phyloP scores from a whole-genome alignment of 2,888 invertebrate species.

The Magallana nippona region DNA sequence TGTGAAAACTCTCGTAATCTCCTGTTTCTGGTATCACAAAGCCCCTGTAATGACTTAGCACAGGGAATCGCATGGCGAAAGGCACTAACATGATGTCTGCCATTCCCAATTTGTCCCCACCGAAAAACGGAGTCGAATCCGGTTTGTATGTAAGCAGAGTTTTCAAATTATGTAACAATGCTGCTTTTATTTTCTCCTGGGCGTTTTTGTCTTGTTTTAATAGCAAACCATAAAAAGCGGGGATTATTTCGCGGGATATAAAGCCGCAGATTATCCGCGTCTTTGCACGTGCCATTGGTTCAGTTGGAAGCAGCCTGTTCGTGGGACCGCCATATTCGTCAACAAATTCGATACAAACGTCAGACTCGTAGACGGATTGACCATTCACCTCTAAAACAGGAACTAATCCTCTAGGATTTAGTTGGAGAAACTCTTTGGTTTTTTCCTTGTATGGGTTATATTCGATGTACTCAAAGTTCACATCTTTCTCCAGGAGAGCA shows the following conservation, averaged over 20 bases:
- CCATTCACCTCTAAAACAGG: conserved; percentile 60
- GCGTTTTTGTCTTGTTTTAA: conserved; percentile 56
- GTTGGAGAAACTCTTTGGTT: conserved; percentile 64
- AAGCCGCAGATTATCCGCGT: conserved; percentile 66
- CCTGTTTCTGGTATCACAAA: conserved; percentile 59
- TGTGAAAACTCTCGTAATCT: conserved; percentile 31
- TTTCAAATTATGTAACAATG: conserved; percentile 54
- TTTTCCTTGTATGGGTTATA: conserved; percentile 69
- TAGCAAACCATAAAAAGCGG: conserved; percentile 60
- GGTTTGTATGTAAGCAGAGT: conserved; percentile 55
- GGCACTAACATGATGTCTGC: conserved; percentile 69
- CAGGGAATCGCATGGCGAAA: conserved; percentile 56
- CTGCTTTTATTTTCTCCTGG: conserved; percentile 54
- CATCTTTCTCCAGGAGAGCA: conserved; percentile 63
- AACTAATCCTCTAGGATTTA: conserved; percentile 69
- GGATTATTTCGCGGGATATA: conserved; percentile 64
- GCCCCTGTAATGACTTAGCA: conserved; percentile 59
- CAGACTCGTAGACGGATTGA: conserved; percentile 65
- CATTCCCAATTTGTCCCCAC: conserved; percentile 62
- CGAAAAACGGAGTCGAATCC: conserved; percentile 60
- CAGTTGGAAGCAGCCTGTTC: conserved; percentile 59
- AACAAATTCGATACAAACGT: conserved; percentile 66
- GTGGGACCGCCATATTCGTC: conserved; percentile 62
- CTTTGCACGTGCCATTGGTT: conserved; percentile 62
- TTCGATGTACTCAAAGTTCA: conserved; percentile 66